Percentiles rank a stretch among this genome's conserved stretches.
phyloP scores from a whole-genome alignment of 1,140 invertebrate species.

The Micrasema longulum region DNA sequence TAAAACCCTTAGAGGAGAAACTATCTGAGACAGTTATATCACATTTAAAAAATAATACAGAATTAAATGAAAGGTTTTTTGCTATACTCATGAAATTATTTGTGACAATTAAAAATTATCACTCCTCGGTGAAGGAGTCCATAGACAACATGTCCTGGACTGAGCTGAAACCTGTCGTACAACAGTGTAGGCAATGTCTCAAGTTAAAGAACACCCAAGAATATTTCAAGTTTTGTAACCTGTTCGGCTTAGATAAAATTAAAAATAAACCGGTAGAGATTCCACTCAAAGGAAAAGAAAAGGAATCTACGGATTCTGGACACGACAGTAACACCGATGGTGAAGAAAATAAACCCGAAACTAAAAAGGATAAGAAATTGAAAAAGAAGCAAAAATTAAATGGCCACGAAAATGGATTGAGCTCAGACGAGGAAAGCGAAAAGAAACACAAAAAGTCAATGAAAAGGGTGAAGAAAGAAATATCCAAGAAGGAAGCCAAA shows the following conservation, averaged over 20 bases:
- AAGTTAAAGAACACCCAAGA: constrained; percentile 49
- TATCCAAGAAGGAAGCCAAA: constrained; percentile 60
- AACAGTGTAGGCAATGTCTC: constrained; percentile 34
- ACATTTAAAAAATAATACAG: constrained; percentile 25
- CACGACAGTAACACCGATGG: constrained; percentile 46
- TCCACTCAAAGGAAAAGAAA: constrained; percentile 21
- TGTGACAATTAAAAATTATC: constrained; percentile 43
- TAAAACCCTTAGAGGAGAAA: constrained; percentile 40
- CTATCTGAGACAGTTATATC: constrained; percentile 36
- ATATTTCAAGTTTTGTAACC: constrained; percentile 51
- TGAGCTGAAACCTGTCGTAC: constrained; percentile 36
- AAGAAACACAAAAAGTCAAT: constrained; percentile 38
- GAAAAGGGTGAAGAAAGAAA: constrained; percentile 39
- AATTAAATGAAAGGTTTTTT: constrained; percentile 50
- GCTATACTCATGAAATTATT: constrained; percentile 47
- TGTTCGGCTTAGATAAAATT: constrained; percentile 43
- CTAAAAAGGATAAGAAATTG: constrained; percentile 30
- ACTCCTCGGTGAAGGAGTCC: constrained; percentile 35
- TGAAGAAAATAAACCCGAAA: constrained; percentile 20
- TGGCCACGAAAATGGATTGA: constrained; percentile 36
- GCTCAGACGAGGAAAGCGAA: constrained; percentile 42
- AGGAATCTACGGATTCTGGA: constrained; percentile 49
- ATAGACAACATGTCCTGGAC: constrained; percentile 43
- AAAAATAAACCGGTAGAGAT: constrained; percentile 37
- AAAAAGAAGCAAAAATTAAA: constrained; percentile 36